These are phyloP conservation scores for Ctenodactylus gundi DNA, from an alignment of 2,113 vertebrate genomes.

Conservation along the genomic window DNA sequence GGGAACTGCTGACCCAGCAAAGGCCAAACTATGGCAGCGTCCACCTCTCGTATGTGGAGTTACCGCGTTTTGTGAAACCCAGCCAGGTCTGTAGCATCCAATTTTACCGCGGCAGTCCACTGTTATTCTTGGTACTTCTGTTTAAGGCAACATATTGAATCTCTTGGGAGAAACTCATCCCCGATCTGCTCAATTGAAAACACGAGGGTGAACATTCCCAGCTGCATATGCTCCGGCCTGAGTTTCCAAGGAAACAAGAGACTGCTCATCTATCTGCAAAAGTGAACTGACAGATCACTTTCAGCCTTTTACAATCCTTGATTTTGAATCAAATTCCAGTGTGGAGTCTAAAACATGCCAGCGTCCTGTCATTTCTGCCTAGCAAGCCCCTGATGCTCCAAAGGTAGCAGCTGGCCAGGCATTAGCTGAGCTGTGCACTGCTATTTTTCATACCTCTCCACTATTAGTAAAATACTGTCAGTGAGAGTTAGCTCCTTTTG, in stretches of 20 bases:
- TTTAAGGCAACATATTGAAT: slow-evolving; percentile 75
- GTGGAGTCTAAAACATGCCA: slow-evolving; percentile 51
- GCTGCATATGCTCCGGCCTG: slow-evolving; percentile 72
- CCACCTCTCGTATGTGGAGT: slow-evolving; percentile 70
- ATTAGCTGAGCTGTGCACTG: not conserved
- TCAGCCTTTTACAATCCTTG: slow-evolving; percentile 48
- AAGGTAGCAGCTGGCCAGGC: not conserved
- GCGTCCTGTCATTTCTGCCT: slow-evolving; percentile 2
- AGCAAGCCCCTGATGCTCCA: not conserved
- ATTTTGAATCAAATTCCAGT: slow-evolving; percentile 65
- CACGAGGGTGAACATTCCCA: slow-evolving; percentile 60
- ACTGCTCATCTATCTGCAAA: slow-evolving; percentile 74
- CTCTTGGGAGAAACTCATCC: slow-evolving; percentile 70
- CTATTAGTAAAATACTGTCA: not conserved
- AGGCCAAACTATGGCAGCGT: not conserved
- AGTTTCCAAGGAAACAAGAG: slow-evolving; percentile 83
- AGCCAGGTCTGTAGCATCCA: slow-evolving; percentile 4
- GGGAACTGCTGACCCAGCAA: not conserved
- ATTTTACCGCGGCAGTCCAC: slow-evolving; percentile 63
- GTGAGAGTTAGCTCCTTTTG: not conserved
- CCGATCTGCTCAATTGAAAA: slow-evolving; percentile 68
- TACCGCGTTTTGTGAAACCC: slow-evolving; percentile 59
- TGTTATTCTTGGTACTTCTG: slow-evolving; percentile 69
- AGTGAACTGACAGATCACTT: slow-evolving; percentile 74
- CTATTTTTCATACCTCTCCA: not conserved